These are phyloP conservation scores for Lepidocyrtoides sp. DNA, from an alignment of 2,888 invertebrate genomes.

Conservation along the genomic window DNA sequence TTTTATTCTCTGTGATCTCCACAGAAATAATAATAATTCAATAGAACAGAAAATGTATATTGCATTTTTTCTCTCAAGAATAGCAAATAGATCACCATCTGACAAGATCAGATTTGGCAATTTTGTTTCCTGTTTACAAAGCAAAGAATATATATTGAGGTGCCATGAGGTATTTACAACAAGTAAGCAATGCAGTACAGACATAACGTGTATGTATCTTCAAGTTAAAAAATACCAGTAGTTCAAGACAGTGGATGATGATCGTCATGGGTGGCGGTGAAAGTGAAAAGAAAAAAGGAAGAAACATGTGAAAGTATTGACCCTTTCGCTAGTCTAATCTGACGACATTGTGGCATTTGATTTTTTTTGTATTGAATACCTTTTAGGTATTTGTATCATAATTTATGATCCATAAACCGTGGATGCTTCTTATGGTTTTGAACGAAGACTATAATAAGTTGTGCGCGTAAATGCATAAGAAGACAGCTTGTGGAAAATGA, in stretches of 20 bases:
- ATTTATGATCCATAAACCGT: too few relatives aligned
- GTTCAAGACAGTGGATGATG: too few relatives aligned
- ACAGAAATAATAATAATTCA: background rate
- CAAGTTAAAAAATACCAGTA: background rate
- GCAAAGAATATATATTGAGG: background rate
- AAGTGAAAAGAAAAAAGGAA: background rate
- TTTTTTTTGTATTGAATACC: too few relatives aligned
- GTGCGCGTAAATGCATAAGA: too few relatives aligned
- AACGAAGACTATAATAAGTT: too few relatives aligned
- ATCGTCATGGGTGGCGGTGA: background rate
- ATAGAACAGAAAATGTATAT: background rate
- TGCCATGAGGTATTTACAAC: background rate
- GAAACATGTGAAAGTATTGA: background rate
- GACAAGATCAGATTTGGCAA: background rate
- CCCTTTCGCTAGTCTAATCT: background rate
- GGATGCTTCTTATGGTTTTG: too few relatives aligned
- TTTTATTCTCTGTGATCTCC: background rate
- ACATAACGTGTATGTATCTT: too few relatives aligned
- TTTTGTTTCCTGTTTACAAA: background rate
- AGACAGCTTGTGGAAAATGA: background rate
- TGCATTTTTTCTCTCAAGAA: background rate
- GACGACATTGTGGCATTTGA: too few relatives aligned
- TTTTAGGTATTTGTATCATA: too few relatives aligned
- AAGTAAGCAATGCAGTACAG: background rate
- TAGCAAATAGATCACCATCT: background rate